Percentiles rank a stretch among this genome's conserved stretches.
These are phyloP conservation scores for Drosophila melanosoma DNA, from an alignment of 2,888 invertebrate genomes.

Conservation along the genomic window DNA sequence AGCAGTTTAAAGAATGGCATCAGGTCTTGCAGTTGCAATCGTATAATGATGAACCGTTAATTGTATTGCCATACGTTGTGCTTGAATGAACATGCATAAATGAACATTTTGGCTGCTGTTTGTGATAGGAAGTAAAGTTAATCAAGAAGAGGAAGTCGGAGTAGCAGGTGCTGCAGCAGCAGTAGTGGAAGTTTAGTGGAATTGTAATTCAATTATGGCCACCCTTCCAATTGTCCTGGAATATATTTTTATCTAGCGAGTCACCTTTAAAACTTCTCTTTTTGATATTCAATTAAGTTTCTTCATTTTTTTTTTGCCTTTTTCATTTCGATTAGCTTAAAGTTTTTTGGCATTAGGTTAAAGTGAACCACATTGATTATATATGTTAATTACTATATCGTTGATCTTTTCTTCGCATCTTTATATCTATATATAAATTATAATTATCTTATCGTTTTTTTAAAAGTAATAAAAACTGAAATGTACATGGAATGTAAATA, in stretches of 20 bases:
- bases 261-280: constrained; percentile 8
- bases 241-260: constrained; percentile 3
- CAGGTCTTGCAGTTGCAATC: constrained; percentile 91
- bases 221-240: constrained; percentile 11
- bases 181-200: constrained; percentile 6
- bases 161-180: not conserved
- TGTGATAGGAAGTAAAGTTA: constrained; percentile 2
- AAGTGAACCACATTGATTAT: constrained; percentile 14
- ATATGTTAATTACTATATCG: constrained; percentile 40
- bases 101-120: not conserved
- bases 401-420: constrained; percentile 26
- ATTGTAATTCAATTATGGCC: constrained; percentile 10
- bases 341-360: constrained; percentile 3
- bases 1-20: constrained; percentile 95
- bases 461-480: constrained; percentile 30
- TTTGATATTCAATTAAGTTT: constrained; percentile 20
- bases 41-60: constrained; percentile 91
- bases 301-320: not conserved
- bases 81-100: constrained; percentile 89
- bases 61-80: constrained; percentile 98
- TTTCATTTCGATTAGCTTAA: not conserved
- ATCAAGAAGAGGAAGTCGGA: not conserved
- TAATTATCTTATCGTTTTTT: constrained; percentile 21
- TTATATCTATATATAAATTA: constrained; percentile 16
- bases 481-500: constrained; percentile 61